Conservation (phyloP, 2,113 vertebrate species). For the Abramis brama region DNA sequence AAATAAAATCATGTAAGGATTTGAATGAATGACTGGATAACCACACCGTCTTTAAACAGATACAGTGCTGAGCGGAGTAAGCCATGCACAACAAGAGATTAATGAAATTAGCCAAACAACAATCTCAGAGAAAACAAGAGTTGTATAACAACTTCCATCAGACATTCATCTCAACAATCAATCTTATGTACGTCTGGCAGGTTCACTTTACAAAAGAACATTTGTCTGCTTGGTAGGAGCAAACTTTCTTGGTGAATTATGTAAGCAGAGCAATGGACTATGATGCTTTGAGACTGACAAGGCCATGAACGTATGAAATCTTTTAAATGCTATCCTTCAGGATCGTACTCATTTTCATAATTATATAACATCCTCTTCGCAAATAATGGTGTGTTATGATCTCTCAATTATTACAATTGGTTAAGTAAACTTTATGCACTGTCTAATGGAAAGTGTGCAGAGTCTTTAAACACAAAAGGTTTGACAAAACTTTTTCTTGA, state of each 20-base stretch:
- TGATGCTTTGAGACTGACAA: constrained; percentile 16
- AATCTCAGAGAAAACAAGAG: constrained; percentile 12
- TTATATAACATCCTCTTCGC: not conserved
- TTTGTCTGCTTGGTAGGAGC: constrained; percentile 4
- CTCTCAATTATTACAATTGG: not conserved
- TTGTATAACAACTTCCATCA: constrained; percentile 6
- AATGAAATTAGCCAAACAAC: constrained; percentile 35
- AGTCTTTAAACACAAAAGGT: constrained; percentile 13
- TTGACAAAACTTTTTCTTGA: constrained; percentile 37
- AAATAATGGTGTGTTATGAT: not conserved
- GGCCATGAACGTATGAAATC: not conserved
- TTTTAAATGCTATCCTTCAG: not conserved
- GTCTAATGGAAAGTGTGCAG: not conserved
- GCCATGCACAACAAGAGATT: constrained; percentile 20
- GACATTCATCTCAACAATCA: not conserved
- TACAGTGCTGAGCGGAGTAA: not conserved
- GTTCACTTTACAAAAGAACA: constrained; percentile 13
- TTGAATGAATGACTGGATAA: constrained; percentile 36
- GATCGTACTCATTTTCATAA: not conserved
- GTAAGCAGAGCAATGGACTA: not conserved
- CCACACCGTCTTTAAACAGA: not conserved
- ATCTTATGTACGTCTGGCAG: not conserved
- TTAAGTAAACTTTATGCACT: constrained; percentile 4
- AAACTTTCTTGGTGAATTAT: constrained; percentile 15
- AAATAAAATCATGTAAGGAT: constrained; percentile 26